A percentile compares a stretch with the other conserved stretches of the same genome.
These are phyloP conservation scores for Drosophila pseudotakahashii DNA, from an alignment of 2,888 invertebrate genomes.

Conservation along the genomic window DNA sequence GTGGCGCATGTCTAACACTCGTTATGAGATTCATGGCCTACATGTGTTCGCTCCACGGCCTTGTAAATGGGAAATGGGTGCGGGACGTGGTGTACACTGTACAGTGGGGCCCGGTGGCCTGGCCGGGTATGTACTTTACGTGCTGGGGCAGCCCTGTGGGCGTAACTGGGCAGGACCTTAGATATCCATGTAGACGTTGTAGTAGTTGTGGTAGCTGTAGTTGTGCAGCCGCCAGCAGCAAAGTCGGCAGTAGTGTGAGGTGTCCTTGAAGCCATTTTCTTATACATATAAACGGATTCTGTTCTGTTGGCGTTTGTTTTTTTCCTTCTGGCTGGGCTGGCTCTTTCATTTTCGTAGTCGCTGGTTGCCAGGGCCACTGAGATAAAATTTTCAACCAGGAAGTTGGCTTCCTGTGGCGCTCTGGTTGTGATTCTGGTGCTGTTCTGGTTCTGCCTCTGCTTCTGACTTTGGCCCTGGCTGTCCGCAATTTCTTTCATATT, in stretches of 20 bases:
- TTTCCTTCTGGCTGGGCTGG: conserved; percentile 9
- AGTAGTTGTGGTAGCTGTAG: too few relatives aligned
- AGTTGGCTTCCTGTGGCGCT: conserved; percentile 65
- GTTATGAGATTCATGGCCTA: conserved; percentile 78
- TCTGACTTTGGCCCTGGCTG: conserved; percentile 33
- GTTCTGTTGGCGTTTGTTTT: conserved; percentile 12
- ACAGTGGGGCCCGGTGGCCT: conserved; percentile 15
- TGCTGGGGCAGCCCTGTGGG: conserved; percentile 56
- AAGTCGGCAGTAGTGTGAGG: conserved; percentile 25
- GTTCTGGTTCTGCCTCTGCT: conserved; percentile 25
- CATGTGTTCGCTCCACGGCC: conserved; percentile 77
- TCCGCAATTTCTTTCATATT: conserved; percentile 54
- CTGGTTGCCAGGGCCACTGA: conserved; percentile 53
- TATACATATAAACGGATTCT: conserved; percentile 73
- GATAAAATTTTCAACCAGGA: conserved; percentile 74
- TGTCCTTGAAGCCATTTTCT: conserved; percentile 77
- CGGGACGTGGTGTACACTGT: conserved; percentile 65
- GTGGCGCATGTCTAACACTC: conserved; percentile 76
- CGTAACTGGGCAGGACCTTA: conserved; percentile 35
- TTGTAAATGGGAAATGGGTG: conserved; percentile 76
- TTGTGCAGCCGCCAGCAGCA: too few relatives aligned
- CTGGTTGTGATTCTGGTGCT: conserved; percentile 24
- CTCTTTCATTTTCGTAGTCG: conserved; percentile 40
- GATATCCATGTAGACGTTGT: conserved; percentile 24
- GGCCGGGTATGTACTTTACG: conserved; percentile 60